A percentile compares a stretch with the other conserved stretches of the same genome.
These are phyloP conservation scores for Amphiprion ocellaris DNA, from an alignment of 2,113 vertebrate species.

Conservation along the genomic window DNA sequence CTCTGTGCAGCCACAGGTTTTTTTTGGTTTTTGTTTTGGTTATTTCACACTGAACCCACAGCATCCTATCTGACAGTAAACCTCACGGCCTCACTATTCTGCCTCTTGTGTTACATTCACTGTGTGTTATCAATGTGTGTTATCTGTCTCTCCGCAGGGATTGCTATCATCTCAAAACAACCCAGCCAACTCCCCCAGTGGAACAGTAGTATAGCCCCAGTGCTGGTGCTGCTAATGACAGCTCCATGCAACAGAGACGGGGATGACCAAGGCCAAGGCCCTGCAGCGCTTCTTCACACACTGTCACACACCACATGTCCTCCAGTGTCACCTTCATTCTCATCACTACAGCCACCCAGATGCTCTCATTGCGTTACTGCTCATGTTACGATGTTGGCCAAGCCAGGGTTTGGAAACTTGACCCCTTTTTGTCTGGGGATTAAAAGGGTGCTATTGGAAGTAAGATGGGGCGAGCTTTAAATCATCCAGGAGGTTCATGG, in stretches of 20 bases:
- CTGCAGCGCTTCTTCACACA: slow-evolving; percentile 69
- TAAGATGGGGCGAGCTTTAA: slow-evolving; percentile 50
- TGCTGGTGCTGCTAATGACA: slow-evolving; percentile 74
- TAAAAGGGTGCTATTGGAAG: slow-evolving; percentile 50
- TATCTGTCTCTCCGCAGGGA: slow-evolving; percentile 90
- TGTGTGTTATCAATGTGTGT: slow-evolving; percentile 66
- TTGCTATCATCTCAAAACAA: slow-evolving; percentile 91
- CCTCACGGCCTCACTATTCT: slow-evolving; percentile 43
- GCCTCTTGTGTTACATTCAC: slow-evolving; percentile 27
- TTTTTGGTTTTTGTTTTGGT: not conserved
- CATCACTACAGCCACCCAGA: slow-evolving; percentile 48
- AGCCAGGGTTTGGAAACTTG: slow-evolving; percentile 48
- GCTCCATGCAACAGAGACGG: slow-evolving; percentile 70
- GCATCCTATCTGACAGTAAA: slow-evolving; percentile 28
- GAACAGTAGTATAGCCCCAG: slow-evolving; percentile 91
- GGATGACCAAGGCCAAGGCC: slow-evolving; percentile 60
- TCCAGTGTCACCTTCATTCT: slow-evolving; percentile 55
- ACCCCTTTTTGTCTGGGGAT: not conserved
- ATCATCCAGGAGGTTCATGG: slow-evolving; percentile 56
- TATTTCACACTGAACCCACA: slow-evolving; percentile 38
- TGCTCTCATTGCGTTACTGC: slow-evolving; percentile 40
- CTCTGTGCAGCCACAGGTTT: slow-evolving; percentile 23
- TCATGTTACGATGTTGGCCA: slow-evolving; percentile 35
- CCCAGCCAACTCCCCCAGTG: slow-evolving; percentile 93
- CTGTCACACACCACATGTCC: slow-evolving; percentile 59